These are phyloP conservation scores for Buphagus erythrorhynchus DNA, from an alignment of 2,797 vertebrate genomes.

Conservation along the genomic window DNA sequence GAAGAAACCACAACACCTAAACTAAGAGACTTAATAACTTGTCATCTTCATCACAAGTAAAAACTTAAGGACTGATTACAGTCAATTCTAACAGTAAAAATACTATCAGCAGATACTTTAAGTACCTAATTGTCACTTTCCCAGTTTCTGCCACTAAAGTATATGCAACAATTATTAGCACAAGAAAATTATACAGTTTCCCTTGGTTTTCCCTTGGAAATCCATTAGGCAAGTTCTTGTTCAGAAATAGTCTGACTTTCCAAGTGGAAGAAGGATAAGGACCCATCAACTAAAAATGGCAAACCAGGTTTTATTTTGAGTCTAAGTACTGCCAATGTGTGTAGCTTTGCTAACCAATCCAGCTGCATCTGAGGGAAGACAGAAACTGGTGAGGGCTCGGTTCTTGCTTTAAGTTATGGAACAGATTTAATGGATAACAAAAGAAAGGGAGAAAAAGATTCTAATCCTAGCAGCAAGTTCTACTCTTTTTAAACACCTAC, in stretches of 20 bases:
- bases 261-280: not conserved
- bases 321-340: not conserved
- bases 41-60: not conserved
- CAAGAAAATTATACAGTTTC: not conserved
- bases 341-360: not conserved
- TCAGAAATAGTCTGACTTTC: not conserved
- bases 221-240: not conserved
- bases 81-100: not conserved
- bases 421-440: not conserved
- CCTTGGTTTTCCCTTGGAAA: not conserved
- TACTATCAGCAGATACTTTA: not conserved
- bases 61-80: not conserved
- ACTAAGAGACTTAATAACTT: not conserved
- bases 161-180: not conserved
- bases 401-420: not conserved
- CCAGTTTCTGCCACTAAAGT: not conserved
- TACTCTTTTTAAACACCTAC: not conserved
- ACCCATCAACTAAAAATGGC: not conserved
- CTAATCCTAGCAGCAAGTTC: not conserved
- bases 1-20: not conserved
- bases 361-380: not conserved
- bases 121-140: not conserved
- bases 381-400: not conserved
- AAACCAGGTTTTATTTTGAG: not conserved
- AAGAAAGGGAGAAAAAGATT: not conserved